Evolutionary conservation across 2,888 invertebrate species (phyloP).

Genomic region (Ferdinandea cuprea): DNA sequence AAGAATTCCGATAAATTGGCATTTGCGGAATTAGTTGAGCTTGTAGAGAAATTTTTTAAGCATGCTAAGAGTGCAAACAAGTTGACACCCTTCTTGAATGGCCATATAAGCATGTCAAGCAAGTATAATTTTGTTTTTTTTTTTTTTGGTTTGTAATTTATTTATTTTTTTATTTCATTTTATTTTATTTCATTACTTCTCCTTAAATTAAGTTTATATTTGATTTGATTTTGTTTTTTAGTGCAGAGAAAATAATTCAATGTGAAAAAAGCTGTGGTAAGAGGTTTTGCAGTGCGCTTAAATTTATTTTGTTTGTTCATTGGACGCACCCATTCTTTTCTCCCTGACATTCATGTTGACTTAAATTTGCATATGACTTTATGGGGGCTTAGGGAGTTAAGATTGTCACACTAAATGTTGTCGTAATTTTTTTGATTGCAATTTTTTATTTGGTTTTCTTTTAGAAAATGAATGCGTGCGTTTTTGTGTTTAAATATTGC

Average conservation of each 20-base stretch:
- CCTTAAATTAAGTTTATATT: slow-evolving; percentile 18
- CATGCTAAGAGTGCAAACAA: slow-evolving; percentile 78
- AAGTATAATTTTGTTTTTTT: slow-evolving; percentile 81
- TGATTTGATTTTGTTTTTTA: slow-evolving; percentile 21
- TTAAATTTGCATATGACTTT: no score
- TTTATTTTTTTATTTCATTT: no score
- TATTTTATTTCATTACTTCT: slow-evolving; percentile 51
- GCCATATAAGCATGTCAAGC: slow-evolving; percentile 82
- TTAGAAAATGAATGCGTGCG: no score
- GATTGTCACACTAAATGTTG: neutral
- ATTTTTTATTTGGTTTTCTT: neutral
- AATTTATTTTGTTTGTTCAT: neutral
- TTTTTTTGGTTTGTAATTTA: slow-evolving; percentile 76
- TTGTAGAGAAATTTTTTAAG: slow-evolving; percentile 79
- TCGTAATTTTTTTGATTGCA: neutral
- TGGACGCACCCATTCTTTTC: slow-evolving; percentile 20
- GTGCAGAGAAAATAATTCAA: slow-evolving; percentile 15
- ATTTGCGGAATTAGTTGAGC: slow-evolving; percentile 78
- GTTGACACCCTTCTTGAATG: slow-evolving; percentile 77
- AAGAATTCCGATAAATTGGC: slow-evolving; percentile 75
- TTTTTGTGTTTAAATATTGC: no score
- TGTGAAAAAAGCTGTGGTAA: slow-evolving; percentile 53
- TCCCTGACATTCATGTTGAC: neutral
- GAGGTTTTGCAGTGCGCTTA: slow-evolving; percentile 19
- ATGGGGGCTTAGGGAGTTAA: no score